These are phyloP conservation scores for Germaria angustata DNA, from an alignment of 2,888 invertebrate species.

Conservation along the genomic window DNA sequence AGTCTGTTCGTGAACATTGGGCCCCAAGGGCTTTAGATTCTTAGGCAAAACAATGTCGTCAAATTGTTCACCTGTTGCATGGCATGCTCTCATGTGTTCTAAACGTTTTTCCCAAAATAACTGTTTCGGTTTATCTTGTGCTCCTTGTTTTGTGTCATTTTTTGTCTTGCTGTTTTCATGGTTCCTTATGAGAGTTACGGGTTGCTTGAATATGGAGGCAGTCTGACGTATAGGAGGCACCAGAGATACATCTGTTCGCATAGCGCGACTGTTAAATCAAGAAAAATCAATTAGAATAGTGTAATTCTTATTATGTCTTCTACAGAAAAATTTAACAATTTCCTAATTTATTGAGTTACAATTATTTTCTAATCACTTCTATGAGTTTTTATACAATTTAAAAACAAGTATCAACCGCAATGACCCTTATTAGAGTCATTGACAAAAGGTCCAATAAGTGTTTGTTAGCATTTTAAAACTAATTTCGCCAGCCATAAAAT, in stretches of 20 bases:
- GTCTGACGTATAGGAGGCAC: slow-evolving; percentile 98
- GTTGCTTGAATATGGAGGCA: slow-evolving; percentile 99
- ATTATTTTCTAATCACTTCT: not conserved
- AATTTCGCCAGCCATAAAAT: no score
- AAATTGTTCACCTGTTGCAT: slow-evolving; percentile 90
- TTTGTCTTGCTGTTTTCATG: slow-evolving; percentile 95
- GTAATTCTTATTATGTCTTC: not conserved
- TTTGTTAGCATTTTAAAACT: no score
- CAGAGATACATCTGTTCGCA: slow-evolving; percentile 92
- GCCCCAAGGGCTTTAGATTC: slow-evolving; percentile 90
- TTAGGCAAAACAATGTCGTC: slow-evolving; percentile 92
- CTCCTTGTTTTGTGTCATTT: slow-evolving; percentile 93
- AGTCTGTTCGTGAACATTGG: slow-evolving; percentile 92
- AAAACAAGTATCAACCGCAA: not conserved
- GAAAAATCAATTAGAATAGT: slow-evolving; percentile 67
- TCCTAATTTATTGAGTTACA: not conserved
- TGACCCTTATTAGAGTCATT: no score
- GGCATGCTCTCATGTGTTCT: slow-evolving; percentile 91
- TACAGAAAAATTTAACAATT: slow-evolving; percentile 3
- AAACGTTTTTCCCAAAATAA: slow-evolving; percentile 89
- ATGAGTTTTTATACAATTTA: not conserved
- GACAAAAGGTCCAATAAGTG: no score
- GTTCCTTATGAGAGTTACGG: slow-evolving; percentile 96
- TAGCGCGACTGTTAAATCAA: slow-evolving; percentile 83
- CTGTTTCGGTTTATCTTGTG: slow-evolving; percentile 95